These are phyloP conservation scores for Wasmannia auropunctata DNA, from an alignment of 1,140 invertebrate species.

Conservation along the genomic window DNA sequence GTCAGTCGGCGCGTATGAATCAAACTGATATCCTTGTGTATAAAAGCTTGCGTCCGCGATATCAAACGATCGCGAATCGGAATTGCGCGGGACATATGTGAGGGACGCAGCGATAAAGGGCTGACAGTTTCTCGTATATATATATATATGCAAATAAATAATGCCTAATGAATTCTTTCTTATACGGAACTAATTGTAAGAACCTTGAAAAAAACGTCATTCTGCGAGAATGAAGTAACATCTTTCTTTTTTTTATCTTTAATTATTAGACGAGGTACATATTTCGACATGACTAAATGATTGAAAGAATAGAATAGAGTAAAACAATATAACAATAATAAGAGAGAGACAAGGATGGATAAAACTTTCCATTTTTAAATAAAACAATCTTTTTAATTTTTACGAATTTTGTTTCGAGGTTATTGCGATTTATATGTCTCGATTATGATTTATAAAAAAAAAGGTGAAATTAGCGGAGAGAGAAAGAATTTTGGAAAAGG, in stretches of 20 bases:
- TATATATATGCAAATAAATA: neutral
- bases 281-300: neutral
- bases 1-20: slow-evolving; percentile 33
- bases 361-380: neutral
- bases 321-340: neutral
- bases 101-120: neutral
- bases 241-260: neutral
- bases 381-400: slow-evolving; percentile 2
- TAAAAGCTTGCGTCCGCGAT: neutral
- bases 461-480: neutral
- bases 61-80: neutral
- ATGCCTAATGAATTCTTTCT: neutral
- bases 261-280: neutral
- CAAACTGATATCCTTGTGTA: slow-evolving; percentile 23
- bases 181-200: neutral
- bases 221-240: neutral
- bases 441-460: neutral
- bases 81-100: neutral
- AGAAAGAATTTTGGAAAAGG: slow-evolving; percentile 46
- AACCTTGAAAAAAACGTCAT: neutral
- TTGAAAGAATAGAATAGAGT: neutral
- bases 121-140: neutral
- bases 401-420: neutral
- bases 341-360: neutral
- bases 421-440: neutral